phyloP scores from a whole-genome alignment of 1,140 invertebrate genomes.

The Bombus pyrosoma region DNA sequence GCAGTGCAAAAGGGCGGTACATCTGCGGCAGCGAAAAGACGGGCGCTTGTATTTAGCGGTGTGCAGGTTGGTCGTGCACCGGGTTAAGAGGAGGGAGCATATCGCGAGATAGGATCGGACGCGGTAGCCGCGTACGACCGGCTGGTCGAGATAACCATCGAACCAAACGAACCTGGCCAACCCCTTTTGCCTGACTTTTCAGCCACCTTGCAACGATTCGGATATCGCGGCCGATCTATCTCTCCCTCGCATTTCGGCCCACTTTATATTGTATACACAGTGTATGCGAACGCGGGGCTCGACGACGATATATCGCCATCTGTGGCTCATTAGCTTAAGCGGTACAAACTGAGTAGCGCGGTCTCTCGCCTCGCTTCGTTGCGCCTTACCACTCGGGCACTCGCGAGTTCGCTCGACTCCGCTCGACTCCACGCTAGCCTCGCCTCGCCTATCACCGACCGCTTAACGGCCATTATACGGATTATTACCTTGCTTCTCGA shows the following conservation, averaged over 20 bases:
- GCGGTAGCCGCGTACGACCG: constrained; percentile 63
- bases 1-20: constrained; percentile 57
- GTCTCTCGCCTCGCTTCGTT: constrained; percentile 58
- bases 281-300: neutral
- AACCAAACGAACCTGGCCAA: constrained; percentile 42
- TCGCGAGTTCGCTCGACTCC: neutral
- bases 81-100: constrained; percentile 66
- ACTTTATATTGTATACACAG: constrained; percentile 40
- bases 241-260: constrained; percentile 53
- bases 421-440: constrained; percentile 8
- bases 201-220: constrained; percentile 62
- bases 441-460: constrained; percentile 23
- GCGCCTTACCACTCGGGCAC: constrained; percentile 9
- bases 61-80: constrained; percentile 61
- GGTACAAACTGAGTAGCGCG: constrained; percentile 67
- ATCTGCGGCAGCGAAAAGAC: constrained; percentile 67
- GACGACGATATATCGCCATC: constrained; percentile 65
- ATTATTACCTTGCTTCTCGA: constrained; percentile 58
- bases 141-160: constrained; percentile 66
- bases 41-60: constrained; percentile 51
- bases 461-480: constrained; percentile 60
- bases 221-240: constrained; percentile 21
- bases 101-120: constrained; percentile 62
- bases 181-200: constrained; percentile 60
- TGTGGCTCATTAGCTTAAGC: constrained; percentile 76